These are phyloP conservation scores for Chaetorhynchus papuensis DNA, from an alignment of 2,113 vertebrate species.

Conservation along the genomic window DNA sequence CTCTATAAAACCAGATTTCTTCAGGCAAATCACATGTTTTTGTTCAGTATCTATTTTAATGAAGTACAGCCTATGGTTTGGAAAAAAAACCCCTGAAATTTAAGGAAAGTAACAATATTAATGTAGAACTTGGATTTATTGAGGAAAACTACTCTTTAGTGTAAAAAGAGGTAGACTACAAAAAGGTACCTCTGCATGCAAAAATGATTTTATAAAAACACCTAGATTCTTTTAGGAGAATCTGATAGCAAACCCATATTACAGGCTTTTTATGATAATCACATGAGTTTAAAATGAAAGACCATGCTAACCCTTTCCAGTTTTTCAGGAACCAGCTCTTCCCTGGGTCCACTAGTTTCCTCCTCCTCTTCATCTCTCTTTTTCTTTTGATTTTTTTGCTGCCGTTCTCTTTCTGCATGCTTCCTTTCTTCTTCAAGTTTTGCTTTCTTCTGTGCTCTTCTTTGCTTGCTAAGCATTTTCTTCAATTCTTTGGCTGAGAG, in stretches of 20 bases:
- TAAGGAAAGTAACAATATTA: neutral
- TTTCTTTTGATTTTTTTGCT: conserved; percentile 78
- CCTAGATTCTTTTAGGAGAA: neutral
- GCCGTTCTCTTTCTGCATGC: conserved; percentile 74
- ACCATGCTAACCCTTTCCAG: conserved; percentile 74
- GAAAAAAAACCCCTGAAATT: rapidly evolving
- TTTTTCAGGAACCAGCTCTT: conserved; percentile 79
- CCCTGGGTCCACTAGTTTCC: conserved; percentile 71
- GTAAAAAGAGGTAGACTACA: neutral
- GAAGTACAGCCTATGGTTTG: neutral
- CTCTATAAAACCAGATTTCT: neutral
- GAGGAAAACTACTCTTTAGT: neutral
- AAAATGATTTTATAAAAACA: neutral
- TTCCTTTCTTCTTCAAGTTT: conserved; percentile 79
- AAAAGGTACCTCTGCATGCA: neutral
- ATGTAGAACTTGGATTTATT: neutral
- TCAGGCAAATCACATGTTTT: neutral
- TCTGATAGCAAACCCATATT: rapidly evolving
- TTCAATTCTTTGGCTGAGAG: conserved; percentile 81
- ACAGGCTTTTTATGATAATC: neutral
- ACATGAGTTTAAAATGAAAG: neutral
- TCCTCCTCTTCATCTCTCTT: conserved; percentile 79
- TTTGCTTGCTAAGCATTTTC: conserved; percentile 81
- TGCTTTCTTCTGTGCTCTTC: conserved; percentile 80
- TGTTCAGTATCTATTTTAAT: neutral